Percentiles rank a stretch among this genome's conserved stretches.
Conservation (phyloP, 2,888 invertebrate genomes). For the Mamestra brassicae region DNA sequence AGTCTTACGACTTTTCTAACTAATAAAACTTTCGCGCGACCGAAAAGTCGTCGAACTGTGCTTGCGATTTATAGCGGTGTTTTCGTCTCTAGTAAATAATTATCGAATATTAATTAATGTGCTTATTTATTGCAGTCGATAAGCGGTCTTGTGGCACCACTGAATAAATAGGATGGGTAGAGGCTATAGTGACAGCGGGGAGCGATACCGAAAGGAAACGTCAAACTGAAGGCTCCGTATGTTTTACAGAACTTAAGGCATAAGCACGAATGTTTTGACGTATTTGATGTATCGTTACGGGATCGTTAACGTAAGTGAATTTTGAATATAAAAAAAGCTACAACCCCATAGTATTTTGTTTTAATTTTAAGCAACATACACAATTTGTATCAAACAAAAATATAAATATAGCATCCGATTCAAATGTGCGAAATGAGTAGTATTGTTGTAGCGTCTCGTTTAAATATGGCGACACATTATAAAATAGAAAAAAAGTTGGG, state of each 20-base stretch:
- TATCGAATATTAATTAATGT: conserved; percentile 79
- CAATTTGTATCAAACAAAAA: too few species aligned
- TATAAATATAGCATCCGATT: too few species aligned
- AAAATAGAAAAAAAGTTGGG: neutral
- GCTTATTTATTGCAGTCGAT: conserved; percentile 75
- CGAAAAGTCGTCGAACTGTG: conserved; percentile 70
- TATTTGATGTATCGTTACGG: too few species aligned
- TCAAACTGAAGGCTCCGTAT: neutral
- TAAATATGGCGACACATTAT: neutral
- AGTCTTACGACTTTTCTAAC: conserved; percentile 54
- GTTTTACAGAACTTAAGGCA: too few species aligned
- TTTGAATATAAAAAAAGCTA: too few species aligned
- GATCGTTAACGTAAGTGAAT: too few species aligned
- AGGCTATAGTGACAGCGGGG: conserved; percentile 24
- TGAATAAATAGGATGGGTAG: conserved; percentile 32
- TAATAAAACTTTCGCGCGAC: conserved; percentile 67
- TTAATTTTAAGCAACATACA: too few species aligned
- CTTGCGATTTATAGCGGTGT: conserved; percentile 66
- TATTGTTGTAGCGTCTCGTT: too few species aligned
- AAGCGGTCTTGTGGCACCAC: conserved; percentile 69
- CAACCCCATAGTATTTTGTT: too few species aligned
- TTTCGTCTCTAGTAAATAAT: conserved; percentile 73
- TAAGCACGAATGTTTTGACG: too few species aligned
- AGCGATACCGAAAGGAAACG: conserved; percentile 2
- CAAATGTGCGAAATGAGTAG: too few species aligned